A percentile compares a stretch with the other conserved stretches of the same genome.
These are phyloP conservation scores for Eurosta solidaginis DNA, from an alignment of 1,140 invertebrate species.

Conservation along the genomic window DNA sequence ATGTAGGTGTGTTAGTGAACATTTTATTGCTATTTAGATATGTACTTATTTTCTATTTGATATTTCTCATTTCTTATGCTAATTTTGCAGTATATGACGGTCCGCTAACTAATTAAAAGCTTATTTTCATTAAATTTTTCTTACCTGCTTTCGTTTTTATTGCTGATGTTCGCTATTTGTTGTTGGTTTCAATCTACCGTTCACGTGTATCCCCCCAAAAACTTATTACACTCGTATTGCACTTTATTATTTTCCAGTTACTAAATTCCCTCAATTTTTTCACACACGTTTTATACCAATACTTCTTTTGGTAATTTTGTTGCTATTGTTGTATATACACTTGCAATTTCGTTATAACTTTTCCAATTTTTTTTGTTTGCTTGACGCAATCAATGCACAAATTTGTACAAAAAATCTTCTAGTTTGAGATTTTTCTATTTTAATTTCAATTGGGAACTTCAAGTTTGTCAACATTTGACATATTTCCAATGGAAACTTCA, in stretches of 20 bases:
- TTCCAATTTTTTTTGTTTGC: not conserved
- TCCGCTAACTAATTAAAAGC: too few relatives aligned
- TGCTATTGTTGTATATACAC: not conserved
- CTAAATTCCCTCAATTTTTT: not conserved
- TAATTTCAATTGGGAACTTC: not conserved
- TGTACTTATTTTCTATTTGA: too few relatives aligned
- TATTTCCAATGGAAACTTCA: not conserved
- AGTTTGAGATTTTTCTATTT: conserved; percentile 1
- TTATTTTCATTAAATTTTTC: too few relatives aligned
- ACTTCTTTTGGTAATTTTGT: conserved; percentile 11
- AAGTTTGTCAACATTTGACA: not conserved
- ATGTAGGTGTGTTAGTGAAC: too few relatives aligned
- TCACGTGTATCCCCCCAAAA: conserved; percentile 7
- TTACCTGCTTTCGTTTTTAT: too few relatives aligned
- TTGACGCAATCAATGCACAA: not conserved
- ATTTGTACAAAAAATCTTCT: conserved; percentile 11
- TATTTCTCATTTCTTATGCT: too few relatives aligned
- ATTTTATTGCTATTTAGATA: too few relatives aligned
- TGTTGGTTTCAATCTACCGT: not conserved
- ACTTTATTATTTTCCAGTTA: not conserved
- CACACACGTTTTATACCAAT: not conserved
- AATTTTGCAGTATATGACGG: too few relatives aligned
- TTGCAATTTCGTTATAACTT: conserved; percentile 5
- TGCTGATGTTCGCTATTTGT: too few relatives aligned
- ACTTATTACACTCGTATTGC: not conserved